These are phyloP conservation scores for Alouatta palliata DNA, from an alignment of 2,113 vertebrate species.

Conservation along the genomic window DNA sequence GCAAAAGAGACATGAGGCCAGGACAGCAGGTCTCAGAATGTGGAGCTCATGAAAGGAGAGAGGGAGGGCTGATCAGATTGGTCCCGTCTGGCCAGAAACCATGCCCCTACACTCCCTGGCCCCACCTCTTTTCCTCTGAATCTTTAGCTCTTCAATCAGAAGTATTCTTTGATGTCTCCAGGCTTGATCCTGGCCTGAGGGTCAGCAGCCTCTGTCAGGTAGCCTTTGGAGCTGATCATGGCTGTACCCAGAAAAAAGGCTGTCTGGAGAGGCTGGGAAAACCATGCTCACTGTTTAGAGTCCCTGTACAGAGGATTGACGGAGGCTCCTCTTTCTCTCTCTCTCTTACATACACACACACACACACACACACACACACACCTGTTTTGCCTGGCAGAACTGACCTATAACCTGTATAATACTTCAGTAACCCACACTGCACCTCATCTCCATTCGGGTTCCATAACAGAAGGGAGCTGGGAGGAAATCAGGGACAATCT, in stretches of 20 bases:
- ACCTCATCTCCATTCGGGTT: not conserved
- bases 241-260: not conserved
- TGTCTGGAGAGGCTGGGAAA: not conserved
- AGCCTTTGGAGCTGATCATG: not conserved
- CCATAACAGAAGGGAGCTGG: not conserved
- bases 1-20: not conserved
- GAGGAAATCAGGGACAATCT: not conserved
- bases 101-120: fast-evolving
- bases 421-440: not conserved
- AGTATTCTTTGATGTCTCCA: not conserved
- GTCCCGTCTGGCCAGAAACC: not conserved
- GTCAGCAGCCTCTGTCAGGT: not conserved
- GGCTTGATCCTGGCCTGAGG: not conserved
- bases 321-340: fast-evolving
- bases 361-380: not conserved
- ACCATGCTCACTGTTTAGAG: not conserved
- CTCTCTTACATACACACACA: too few relatives aligned
- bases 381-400: not conserved
- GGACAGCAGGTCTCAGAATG: not conserved
- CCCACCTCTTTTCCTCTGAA: not conserved
- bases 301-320: not conserved
- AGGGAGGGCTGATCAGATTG: not conserved
- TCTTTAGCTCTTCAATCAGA: not conserved
- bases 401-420: not conserved
- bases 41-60: not conserved